Base-by-base conservation (phyloP, 1,140 invertebrate species). In the Lepidurus apus region DNA sequence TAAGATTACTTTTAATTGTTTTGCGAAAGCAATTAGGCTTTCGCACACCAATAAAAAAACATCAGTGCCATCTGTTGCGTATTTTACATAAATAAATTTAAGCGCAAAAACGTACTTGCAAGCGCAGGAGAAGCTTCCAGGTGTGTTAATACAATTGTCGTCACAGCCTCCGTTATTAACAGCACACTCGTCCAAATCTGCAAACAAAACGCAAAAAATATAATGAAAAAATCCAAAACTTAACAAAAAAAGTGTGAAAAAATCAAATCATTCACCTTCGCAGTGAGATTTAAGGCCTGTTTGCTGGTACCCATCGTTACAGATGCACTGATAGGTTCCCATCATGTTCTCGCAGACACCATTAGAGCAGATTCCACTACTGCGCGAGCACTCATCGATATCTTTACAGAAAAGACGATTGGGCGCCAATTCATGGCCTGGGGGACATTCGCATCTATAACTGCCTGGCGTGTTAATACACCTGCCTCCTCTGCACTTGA, bases 261-360 rank as follows among this genome's bases (percentile, higher is more conserved):
- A 80, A 74, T 4, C 13, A 44, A 13, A 79, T 79, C 11, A 13
- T 10, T 65, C 80, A 88, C 87, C 87, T 84, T 90, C 88, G 82
- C 90, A 91, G 80, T 88, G 87, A 47, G 88, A 87, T 83, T 89
- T 87, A 84, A 89, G 86, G 11, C 87, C 87, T 34, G 88, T 90
- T 83, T 91, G 92, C 73, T 90, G 88, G 82, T 92, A 93, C 0
- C 93, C 93, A 76, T 92, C 90, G 82, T 93, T 91, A 83, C 95
- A 97, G 73, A 91, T 89, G 84, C 94, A 96, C 82, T 93, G 91
- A 84, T 94, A 96, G 1, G 93, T 93, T 10, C 94, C 94, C 88
- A 93, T 91, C 84, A 91, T 91, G 82, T 97, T 96, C 83, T 94
- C 91, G 83, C 93, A 95, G 4, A 93, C 90, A 4, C 92, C 92